Evolutionary conservation across 2,797 vertebrate genomes (phyloP).

Genomic region (Bradypodion pumilum): DNA sequence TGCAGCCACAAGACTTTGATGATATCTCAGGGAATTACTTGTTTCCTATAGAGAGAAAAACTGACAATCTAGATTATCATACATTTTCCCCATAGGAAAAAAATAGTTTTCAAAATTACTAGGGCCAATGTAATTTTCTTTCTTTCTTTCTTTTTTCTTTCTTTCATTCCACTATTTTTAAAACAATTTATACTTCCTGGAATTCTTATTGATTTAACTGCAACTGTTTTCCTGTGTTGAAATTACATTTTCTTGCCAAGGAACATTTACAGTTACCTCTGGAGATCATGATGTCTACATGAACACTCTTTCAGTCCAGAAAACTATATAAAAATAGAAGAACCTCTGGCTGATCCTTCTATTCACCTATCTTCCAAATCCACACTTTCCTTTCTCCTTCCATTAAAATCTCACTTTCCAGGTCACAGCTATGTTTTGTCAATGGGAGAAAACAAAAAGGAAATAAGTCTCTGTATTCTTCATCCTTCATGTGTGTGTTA

Average conservation of each 20-base stretch:
- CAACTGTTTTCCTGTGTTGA: not conserved
- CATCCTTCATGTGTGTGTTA: not conserved
- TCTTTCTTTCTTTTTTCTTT: too few species aligned
- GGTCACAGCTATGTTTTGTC: not conserved
- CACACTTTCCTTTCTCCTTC: not conserved
- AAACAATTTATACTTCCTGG: not conserved
- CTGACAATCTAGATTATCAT: too few species aligned
- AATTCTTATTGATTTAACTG: not conserved
- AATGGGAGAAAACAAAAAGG: not conserved
- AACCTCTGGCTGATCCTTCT: not conserved
- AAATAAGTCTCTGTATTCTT: not conserved
- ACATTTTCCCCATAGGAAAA: not conserved
- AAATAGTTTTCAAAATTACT: not conserved
- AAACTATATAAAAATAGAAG: not conserved
- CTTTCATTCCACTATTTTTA: not conserved
- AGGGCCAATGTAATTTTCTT: not conserved
- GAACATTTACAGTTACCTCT: not conserved
- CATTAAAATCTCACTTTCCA: not conserved
- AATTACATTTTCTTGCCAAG: not conserved
- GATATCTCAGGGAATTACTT: too few species aligned
- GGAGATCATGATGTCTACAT: not conserved
- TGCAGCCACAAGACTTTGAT: not conserved
- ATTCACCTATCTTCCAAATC: not conserved
- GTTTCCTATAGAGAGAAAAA: too few species aligned
- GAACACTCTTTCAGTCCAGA: not conserved